Percentiles rank a stretch among this genome's conserved stretches.
phyloP scores from a whole-genome alignment of 2,797 vertebrate genomes.

The Rhinogobio ventralis region DNA sequence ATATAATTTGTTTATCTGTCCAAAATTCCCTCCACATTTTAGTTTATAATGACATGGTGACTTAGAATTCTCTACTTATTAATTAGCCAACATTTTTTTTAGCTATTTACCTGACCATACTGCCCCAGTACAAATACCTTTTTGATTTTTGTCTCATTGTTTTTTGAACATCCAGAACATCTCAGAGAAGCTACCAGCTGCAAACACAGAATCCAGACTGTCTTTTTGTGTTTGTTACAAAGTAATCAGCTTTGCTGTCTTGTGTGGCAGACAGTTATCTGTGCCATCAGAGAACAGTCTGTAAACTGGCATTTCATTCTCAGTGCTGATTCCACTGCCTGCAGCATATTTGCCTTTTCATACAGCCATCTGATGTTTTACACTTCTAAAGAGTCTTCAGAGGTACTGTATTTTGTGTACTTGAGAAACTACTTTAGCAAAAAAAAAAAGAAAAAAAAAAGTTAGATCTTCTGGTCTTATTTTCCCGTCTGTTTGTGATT shows the following conservation, averaged over 20 bases:
- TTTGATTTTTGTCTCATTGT: slow-evolving; percentile 1
- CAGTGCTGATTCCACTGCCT: slow-evolving; percentile 54
- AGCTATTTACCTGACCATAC: background rate
- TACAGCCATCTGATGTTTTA: slow-evolving; percentile 46
- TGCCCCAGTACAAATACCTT: background rate
- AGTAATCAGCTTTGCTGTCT: slow-evolving; percentile 66
- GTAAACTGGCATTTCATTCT: slow-evolving; percentile 62
- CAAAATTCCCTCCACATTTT: background rate
- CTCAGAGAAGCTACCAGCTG: slow-evolving; percentile 30
- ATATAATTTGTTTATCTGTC: background rate
- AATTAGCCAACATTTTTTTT: background rate
- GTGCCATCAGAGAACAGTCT: slow-evolving; percentile 51
- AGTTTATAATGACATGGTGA: background rate
- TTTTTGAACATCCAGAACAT: slow-evolving; percentile 3
- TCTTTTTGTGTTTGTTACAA: slow-evolving; percentile 59
- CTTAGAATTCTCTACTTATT: background rate
- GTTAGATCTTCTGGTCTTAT: background rate
- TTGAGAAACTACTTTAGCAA: background rate
- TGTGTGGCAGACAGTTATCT: slow-evolving; percentile 55
- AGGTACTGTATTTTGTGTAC: slow-evolving; percentile 71
- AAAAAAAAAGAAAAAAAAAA: background rate
- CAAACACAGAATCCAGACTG: slow-evolving; percentile 28
- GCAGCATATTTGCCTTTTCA: slow-evolving; percentile 39
- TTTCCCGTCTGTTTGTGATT: background rate
- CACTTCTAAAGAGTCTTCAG: slow-evolving; percentile 58